Base-by-base conservation (phyloP, 1,140 invertebrate genomes). In the Pogonognathellus flavescens region DNA sequence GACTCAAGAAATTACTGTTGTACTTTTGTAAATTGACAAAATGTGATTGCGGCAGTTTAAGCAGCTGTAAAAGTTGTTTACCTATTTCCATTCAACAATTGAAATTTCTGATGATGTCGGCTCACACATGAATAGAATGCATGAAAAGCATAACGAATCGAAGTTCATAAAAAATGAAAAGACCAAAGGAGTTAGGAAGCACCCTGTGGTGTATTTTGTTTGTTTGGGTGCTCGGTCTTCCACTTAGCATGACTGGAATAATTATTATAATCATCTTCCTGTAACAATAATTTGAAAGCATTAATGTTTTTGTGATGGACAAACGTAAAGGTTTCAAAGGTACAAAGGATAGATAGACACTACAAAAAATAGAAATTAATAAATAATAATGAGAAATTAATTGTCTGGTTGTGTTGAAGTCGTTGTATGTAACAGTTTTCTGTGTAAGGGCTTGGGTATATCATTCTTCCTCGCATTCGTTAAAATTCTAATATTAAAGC, bases 361-460 rank as follows among this genome's bases (percentile, higher is more conserved):
- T 18, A 60, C 3, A 10, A 22, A 18, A 60, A 18, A 60, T 2
- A 10, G 18, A 60, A 60, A 60, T 25, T 66, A 66, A 66, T 66
- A 66, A 66, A 25, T 66, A 31, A 66, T 55, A 22, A 66, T 31
- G 62, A 31, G 0, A 13, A 66, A 31, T 66, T 66, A 66, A 66
- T 66, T 25, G 25, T 11, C 18, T 25, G 3, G 25, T 66, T 31
- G 25, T 20, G 25, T n/a, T n/a, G n/a, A n/a, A n/a, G n/a, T n/a
- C 22, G 8, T 14, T 66, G 60, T 11, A 62, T 22, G 20, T 62
- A 5, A 10, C 20, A 22, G n/a, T 25, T 66, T 66, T 66, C 20
- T 25, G 4, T 66, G 22, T 60, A 60, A n/a, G n/a, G n/a, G n/a
- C n/a, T n/a, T 20, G 18, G 20, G n/a, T 60, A 9, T 59, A 14